A percentile compares a stretch with the other conserved stretches of the same genome.
These are phyloP conservation scores for Deilephila elpenor DNA, from an alignment of 2,888 invertebrate species.

Conservation along the genomic window DNA sequence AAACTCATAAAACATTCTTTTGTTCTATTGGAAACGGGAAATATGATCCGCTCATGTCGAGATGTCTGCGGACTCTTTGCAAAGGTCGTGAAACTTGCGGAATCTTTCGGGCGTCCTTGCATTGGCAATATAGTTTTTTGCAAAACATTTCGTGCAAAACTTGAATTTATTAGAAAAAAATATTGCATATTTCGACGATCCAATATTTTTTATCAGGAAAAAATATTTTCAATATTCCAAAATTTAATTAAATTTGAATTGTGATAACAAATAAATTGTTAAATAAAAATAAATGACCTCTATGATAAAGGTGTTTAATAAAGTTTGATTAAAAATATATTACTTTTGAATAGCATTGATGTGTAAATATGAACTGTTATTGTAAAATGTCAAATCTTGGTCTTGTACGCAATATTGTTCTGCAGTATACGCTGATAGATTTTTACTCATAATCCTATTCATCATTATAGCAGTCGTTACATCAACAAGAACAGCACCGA, in stretches of 20 bases:
- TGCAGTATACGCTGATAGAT: too few species aligned
- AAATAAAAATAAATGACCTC: too few species aligned
- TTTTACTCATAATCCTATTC: neutral
- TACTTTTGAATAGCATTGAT: too few species aligned
- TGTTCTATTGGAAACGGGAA: conserved; percentile 53
- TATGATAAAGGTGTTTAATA: too few species aligned
- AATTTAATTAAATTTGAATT: too few species aligned
- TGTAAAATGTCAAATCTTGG: too few species aligned
- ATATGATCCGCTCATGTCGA: conserved; percentile 49
- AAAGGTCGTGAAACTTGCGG: conserved; percentile 28
- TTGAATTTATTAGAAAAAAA: neutral
- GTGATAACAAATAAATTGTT: too few species aligned
- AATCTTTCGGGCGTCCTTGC: conserved; percentile 5
- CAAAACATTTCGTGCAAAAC: neutral
- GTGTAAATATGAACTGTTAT: too few species aligned
- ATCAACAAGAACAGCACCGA: neutral
- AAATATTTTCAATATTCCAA: too few species aligned
- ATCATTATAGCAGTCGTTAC: neutral
- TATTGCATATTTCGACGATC: neutral
- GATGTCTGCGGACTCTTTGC: conserved; percentile 44
- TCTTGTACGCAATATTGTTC: too few species aligned
- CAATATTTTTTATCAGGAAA: too few species aligned
- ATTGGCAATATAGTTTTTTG: conserved; percentile 6
- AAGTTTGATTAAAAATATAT: too few species aligned
- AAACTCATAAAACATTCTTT: conserved; percentile 47